Evolutionary conservation across 2,113 vertebrate genomes (phyloP).

Genomic region (Cranoglanis bouderius): DNA sequence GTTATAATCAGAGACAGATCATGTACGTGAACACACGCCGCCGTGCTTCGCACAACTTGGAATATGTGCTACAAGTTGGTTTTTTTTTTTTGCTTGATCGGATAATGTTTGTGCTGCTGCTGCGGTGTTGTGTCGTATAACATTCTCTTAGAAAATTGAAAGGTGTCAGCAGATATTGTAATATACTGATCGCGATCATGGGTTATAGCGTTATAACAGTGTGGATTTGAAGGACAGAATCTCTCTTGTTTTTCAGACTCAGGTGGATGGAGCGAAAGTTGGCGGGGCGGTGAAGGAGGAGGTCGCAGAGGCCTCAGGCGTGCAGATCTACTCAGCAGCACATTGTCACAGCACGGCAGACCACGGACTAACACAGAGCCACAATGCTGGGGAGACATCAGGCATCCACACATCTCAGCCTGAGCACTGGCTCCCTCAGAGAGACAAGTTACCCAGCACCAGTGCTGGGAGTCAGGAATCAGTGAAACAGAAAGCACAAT

Average conservation of each 20-base stretch:
- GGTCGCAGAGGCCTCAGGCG: conserved; percentile 47
- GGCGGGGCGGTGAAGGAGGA: conserved; percentile 54
- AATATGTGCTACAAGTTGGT: background rate
- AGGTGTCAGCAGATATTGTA: background rate
- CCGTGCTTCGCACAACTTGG: background rate
- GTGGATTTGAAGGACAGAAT: background rate
- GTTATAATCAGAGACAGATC: background rate
- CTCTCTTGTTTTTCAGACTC: conserved; percentile 29
- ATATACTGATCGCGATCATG: background rate
- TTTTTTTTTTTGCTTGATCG: background rate
- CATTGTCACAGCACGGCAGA: conserved; percentile 51
- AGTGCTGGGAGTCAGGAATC: conserved; percentile 33
- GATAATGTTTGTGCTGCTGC: background rate
- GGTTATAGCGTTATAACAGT: background rate
- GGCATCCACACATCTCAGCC: conserved; percentile 18
- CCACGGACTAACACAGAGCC: conserved; percentile 32
- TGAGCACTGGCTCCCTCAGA: conserved; percentile 38
- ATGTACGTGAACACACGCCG: background rate
- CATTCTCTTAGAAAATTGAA: background rate
- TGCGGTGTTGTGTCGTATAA: background rate
- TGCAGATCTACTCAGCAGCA: conserved; percentile 31
- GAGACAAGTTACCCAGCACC: conserved; percentile 28
- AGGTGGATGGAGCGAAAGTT: conserved; percentile 8
- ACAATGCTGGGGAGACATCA: conserved; percentile 13
- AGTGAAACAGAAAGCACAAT: conserved; percentile 9